phyloP scores from a whole-genome alignment of 2,797 vertebrate species.

The Gobio occitaniae region DNA sequence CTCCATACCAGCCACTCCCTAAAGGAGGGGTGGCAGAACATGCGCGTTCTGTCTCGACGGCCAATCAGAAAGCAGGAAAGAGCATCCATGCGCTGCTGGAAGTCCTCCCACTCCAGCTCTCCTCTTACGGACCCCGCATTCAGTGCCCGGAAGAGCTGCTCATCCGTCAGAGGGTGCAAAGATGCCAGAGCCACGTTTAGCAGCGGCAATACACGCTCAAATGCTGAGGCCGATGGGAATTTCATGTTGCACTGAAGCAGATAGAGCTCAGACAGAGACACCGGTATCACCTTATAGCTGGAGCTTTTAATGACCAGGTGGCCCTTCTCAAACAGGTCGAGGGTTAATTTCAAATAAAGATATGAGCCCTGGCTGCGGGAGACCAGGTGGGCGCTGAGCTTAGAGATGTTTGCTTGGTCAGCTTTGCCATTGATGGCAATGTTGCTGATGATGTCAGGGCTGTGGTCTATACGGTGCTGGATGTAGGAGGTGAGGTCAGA shows the following conservation, averaged over 20 bases:
- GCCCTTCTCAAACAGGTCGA: conserved; percentile 94
- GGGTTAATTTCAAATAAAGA: conserved; percentile 93
- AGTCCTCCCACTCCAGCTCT: conserved; percentile 92
- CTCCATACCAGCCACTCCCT: conserved; percentile 98
- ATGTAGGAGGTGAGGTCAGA: conserved; percentile 92
- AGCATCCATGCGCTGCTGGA: conserved; percentile 92
- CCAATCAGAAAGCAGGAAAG: conserved; percentile 93
- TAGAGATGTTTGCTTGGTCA: conserved; percentile 86
- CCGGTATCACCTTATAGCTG: conserved; percentile 95
- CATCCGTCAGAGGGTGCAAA: conserved; percentile 95
- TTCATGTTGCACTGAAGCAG: conserved; percentile 94
- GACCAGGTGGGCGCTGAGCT: conserved; percentile 93
- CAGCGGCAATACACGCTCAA: conserved; percentile 89
- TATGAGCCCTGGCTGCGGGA: conserved; percentile 94
- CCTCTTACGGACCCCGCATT: conserved; percentile 89
- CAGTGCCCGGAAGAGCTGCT: conserved; percentile 96
- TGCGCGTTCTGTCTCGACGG: conserved; percentile 92
- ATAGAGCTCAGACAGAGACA: conserved; percentile 95
- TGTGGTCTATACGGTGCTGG: conserved; percentile 90
- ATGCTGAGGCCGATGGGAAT: conserved; percentile 88
- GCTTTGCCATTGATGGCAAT: conserved; percentile 93
- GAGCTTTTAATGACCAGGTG: conserved; percentile 94
- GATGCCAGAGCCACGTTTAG: conserved; percentile 94
- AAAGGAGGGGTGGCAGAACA: conserved; percentile 98
- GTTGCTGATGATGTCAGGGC: conserved; percentile 89